Evolutionary conservation across 2,113 vertebrate species (phyloP).

Genomic region (Benitochromis conjunctus): DNA sequence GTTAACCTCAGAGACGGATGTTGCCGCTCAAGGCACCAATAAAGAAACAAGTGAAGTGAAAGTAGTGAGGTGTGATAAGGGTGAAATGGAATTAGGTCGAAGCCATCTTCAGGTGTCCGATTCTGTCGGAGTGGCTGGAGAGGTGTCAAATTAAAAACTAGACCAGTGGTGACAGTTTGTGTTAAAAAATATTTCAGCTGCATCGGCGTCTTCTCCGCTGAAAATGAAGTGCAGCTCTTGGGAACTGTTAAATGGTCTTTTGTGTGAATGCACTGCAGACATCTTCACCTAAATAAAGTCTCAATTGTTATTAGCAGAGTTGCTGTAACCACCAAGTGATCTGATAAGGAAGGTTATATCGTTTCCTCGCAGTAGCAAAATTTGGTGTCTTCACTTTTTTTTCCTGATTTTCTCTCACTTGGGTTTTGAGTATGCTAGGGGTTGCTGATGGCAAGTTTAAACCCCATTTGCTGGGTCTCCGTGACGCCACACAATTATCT

Average conservation of each 20-base stretch:
- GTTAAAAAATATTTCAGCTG: background rate
- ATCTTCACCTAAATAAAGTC: background rate
- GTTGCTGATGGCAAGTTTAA: slow-evolving; percentile 33
- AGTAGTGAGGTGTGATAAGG: background rate
- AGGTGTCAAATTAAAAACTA: background rate
- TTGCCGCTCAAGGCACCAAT: background rate
- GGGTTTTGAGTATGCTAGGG: slow-evolving; percentile 4
- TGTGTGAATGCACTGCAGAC: background rate
- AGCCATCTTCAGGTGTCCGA: background rate
- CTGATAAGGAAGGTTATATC: slow-evolving; percentile 7
- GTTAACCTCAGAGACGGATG: slow-evolving; percentile 17
- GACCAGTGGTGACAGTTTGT: background rate
- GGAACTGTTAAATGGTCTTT: background rate
- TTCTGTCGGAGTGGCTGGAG: slow-evolving; percentile 9
- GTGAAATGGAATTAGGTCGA: slow-evolving; percentile 22
- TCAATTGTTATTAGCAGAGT: slow-evolving; percentile 30
- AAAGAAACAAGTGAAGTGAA: background rate
- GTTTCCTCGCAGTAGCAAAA: background rate
- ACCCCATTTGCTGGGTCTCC: slow-evolving; percentile 18
- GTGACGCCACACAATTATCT: slow-evolving; percentile 52
- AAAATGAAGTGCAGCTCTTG: background rate
- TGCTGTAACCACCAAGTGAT: slow-evolving; percentile 25
- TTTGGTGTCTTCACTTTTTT: background rate
- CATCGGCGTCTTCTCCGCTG: background rate
- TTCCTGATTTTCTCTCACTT: slow-evolving; percentile 25